A percentile compares a stretch with the other conserved stretches of the same genome.
Conservation (phyloP, 2,113 vertebrate species). For the Poeciliopsis retropinna region DNA sequence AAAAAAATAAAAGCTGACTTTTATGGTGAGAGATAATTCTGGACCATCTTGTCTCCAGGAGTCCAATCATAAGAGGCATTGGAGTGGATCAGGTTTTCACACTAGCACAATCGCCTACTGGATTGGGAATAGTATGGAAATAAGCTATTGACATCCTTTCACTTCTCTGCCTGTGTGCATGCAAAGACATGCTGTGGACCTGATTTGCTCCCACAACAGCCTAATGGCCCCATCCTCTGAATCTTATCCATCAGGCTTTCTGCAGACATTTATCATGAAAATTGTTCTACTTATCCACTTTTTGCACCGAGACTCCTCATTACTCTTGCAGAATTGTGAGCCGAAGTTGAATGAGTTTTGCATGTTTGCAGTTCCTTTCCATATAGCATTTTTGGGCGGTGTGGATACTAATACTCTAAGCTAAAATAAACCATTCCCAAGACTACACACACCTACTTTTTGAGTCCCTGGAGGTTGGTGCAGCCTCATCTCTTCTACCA, state of each 20-base stretch:
- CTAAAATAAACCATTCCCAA: constrained; percentile 24
- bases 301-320: constrained; percentile 5
- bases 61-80: constrained; percentile 67
- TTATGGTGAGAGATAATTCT: constrained; percentile 48
- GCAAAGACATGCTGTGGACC: constrained; percentile 52
- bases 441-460: constrained; percentile 56
- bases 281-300: constrained; percentile 41
- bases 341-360: constrained; percentile 13
- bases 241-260: constrained; percentile 29
- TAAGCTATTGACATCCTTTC: constrained; percentile 69
- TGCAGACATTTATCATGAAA: constrained; percentile 44
- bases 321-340: constrained; percentile 4
- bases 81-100: constrained; percentile 67
- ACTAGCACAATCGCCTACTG: constrained; percentile 59
- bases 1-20: constrained; percentile 24
- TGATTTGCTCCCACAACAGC: constrained; percentile 59
- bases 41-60: constrained; percentile 55
- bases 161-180: constrained; percentile 52
- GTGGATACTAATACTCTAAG: not conserved
- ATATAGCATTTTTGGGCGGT: constrained; percentile 18
- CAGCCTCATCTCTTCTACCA: constrained; percentile 43
- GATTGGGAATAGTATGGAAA: constrained; percentile 63
- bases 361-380: not conserved
- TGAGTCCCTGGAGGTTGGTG: constrained; percentile 53
- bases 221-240: constrained; percentile 46